phyloP scores from a whole-genome alignment of 2,113 vertebrate genomes.

The Chaetodon auriga region DNA sequence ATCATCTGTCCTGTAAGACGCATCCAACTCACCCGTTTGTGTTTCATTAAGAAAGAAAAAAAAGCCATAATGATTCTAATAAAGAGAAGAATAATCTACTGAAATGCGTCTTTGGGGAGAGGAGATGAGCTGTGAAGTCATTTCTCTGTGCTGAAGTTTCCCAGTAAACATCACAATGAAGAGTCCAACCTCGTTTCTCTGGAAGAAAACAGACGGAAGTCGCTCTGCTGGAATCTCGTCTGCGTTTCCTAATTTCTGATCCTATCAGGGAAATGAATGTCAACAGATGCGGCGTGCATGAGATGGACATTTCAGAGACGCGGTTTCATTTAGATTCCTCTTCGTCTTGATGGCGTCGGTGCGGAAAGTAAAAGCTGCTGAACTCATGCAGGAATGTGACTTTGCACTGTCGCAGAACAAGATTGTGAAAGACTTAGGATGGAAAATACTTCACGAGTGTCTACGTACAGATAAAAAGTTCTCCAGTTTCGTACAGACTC shows the following conservation, averaged over 20 bases:
- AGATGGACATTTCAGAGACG: neutral
- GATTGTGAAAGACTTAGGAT: too few species aligned
- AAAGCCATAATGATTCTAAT: constrained; percentile 33
- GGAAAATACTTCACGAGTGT: neutral
- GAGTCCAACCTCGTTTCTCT: neutral
- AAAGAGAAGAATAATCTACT: constrained; percentile 36
- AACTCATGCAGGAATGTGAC: neutral
- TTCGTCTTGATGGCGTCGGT: neutral
- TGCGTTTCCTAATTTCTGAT: constrained; percentile 28
- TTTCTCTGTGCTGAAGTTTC: constrained; percentile 6
- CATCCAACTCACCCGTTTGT: too few species aligned
- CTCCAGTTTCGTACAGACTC: neutral
- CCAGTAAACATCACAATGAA: constrained; percentile 3
- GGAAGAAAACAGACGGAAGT: constrained; percentile 14
- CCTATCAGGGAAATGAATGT: constrained; percentile 2
- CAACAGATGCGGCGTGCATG: neutral
- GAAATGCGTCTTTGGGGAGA: constrained; percentile 10
- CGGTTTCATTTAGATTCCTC: neutral
- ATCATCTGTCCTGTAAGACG: neutral
- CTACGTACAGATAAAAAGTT: neutral
- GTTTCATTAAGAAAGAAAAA: neutral
- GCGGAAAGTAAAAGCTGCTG: neutral
- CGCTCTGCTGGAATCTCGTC: neutral
- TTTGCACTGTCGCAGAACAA: neutral
- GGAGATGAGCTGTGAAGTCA: constrained; percentile 42